Percentiles rank a stretch among this genome's conserved stretches.
Conservation (phyloP, 2,888 invertebrate genomes). For the Penaeus monodon region DNA sequence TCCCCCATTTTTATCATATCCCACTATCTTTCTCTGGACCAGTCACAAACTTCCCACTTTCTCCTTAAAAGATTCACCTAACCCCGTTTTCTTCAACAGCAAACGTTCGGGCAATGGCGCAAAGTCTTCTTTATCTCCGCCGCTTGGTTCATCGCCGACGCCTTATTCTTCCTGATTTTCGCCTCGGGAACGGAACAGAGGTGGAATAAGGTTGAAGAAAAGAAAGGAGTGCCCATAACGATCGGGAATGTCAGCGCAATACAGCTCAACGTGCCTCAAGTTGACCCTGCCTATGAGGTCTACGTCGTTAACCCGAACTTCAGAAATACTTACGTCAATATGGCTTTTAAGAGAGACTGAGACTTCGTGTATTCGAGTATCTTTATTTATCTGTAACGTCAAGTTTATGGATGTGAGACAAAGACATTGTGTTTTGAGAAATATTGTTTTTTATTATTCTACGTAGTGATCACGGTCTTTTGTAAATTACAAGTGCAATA, state of each 20-base stretch:
- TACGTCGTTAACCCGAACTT: slow-evolving; percentile 10
- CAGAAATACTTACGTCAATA: background rate
- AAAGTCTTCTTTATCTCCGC: slow-evolving; percentile 54
- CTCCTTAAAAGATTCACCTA: background rate
- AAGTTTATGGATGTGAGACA: slow-evolving; percentile 70
- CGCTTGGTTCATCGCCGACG: slow-evolving; percentile 32
- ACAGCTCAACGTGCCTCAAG: too few species aligned
- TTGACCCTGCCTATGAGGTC: background rate
- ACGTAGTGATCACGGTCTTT: too few species aligned
- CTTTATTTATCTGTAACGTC: slow-evolving; percentile 77
- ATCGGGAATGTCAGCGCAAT: background rate
- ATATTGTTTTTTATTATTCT: too few species aligned
- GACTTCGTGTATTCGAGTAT: background rate
- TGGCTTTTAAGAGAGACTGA: slow-evolving; percentile 11
- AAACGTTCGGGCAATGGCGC: slow-evolving; percentile 41
- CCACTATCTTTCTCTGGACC: too few species aligned
- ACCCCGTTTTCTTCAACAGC: slow-evolving; percentile 4
- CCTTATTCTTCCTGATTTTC: slow-evolving; percentile 34
- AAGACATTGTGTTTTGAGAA: too few species aligned
- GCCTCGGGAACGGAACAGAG: slow-evolving; percentile 42
- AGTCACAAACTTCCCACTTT: background rate
- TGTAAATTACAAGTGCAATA: too few species aligned
- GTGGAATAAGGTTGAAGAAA: slow-evolving; percentile 26
- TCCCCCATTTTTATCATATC: too few species aligned
- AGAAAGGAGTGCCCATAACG: background rate